Conservation (phyloP, 2,888 invertebrate genomes). For the Orthonychiurus folsomi region DNA sequence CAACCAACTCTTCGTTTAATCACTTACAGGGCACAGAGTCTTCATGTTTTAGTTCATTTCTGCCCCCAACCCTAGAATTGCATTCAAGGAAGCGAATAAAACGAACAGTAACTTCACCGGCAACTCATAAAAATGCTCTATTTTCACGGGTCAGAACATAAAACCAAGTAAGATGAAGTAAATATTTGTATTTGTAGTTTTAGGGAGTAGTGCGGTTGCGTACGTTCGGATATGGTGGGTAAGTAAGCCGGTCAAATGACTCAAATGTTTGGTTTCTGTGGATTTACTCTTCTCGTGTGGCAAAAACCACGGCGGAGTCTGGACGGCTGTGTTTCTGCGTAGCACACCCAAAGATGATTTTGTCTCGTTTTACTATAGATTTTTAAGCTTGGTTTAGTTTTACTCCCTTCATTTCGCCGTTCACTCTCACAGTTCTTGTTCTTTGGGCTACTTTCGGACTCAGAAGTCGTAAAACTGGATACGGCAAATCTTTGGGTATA, state of each 20-base stretch:
- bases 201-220: too few species aligned
- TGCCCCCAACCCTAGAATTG: not conserved
- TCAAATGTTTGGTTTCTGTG: not conserved
- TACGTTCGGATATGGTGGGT: too few species aligned
- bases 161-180: conserved; percentile 11
- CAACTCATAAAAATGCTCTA: not conserved
- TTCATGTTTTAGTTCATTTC: too few species aligned
- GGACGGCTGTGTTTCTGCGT: too few species aligned
- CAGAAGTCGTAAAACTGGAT: conserved; percentile 6
- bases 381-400: conserved; percentile 6
- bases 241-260: too few species aligned
- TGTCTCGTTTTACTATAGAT: conserved; percentile 4
- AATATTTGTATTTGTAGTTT: conserved; percentile 13
- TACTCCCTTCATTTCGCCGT: not conserved
- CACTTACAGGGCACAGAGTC: not conserved
- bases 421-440: not conserved
- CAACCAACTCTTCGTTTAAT: not conserved
- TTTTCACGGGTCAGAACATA: conserved; percentile 7
- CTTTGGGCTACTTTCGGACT: not conserved
- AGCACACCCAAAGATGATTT: not conserved
- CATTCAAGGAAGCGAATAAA: not conserved
- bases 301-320: too few species aligned
- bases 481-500: not conserved
- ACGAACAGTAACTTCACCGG: not conserved
- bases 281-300: not conserved